Conservation (phyloP, 2,797 vertebrate genomes). For the Tapirus indicus region DNA sequence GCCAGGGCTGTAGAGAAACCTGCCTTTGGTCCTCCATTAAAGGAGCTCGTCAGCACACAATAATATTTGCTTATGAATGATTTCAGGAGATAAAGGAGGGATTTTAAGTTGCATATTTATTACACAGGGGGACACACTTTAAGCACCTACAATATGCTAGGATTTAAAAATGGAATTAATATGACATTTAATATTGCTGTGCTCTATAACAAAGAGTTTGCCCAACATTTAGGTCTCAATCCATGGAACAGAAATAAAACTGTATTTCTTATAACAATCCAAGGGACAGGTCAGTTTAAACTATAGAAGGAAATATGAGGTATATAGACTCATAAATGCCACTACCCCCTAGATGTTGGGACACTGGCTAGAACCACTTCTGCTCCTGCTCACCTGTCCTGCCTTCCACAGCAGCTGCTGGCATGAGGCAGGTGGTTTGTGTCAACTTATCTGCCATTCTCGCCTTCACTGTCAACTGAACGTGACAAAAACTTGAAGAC, state of each 20-base stretch:
- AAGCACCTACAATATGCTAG: background rate
- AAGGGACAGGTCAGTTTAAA: background rate
- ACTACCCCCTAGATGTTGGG: fast-evolving
- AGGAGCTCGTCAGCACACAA: background rate
- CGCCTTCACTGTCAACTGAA: background rate
- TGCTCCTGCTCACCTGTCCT: background rate
- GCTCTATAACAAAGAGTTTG: background rate
- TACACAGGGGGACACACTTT: background rate
- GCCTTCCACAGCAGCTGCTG: background rate
- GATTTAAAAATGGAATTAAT: conserved; percentile 30
- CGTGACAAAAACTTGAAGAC: background rate
- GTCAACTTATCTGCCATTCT: background rate
- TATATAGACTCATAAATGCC: background rate
- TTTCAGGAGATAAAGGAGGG: background rate
- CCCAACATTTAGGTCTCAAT: background rate
- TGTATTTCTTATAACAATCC: background rate
- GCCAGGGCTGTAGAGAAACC: background rate
- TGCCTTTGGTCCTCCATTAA: background rate
- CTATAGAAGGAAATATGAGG: background rate
- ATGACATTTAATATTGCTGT: background rate
- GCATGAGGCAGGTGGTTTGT: background rate
- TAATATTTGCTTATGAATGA: conserved; percentile 24
- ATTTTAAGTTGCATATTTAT: conserved; percentile 41
- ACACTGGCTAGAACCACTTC: background rate
- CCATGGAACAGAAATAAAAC: background rate